These are phyloP conservation scores for Liasis olivaceus DNA, from an alignment of 2,797 vertebrate genomes.

Conservation along the genomic window DNA sequence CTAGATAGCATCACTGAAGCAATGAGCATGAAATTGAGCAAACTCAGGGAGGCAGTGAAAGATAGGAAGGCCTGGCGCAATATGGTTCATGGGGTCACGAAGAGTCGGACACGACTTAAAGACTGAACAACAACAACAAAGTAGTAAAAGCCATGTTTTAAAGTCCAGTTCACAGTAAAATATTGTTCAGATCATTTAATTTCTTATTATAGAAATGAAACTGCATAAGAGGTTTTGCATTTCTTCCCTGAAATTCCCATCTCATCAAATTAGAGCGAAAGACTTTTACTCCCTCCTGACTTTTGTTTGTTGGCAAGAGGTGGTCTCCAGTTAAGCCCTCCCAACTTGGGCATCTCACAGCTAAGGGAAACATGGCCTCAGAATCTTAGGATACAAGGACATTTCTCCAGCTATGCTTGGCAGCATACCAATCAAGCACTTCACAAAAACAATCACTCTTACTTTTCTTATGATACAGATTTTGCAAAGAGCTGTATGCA, in stretches of 20 bases:
- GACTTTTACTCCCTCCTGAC: background rate
- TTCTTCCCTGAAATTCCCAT: background rate
- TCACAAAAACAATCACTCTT: background rate
- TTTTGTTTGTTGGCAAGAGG: background rate
- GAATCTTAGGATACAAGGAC: background rate
- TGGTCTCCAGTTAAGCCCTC: background rate
- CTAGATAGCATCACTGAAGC: too few species aligned
- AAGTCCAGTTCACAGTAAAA: background rate
- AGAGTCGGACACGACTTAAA: too few species aligned
- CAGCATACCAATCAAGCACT: background rate
- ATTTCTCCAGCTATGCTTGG: background rate
- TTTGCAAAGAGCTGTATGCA: background rate
- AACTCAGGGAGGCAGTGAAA: too few species aligned
- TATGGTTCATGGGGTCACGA: too few species aligned
- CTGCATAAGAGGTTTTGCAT: background rate
- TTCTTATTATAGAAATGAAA: background rate
- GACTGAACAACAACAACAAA: too few species aligned
- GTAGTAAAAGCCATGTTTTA: background rate
- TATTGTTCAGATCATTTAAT: background rate
- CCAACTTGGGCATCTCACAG: background rate
- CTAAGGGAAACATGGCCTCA: background rate
- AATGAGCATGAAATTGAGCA: too few species aligned
- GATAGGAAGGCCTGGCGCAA: too few species aligned
- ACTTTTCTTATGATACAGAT: background rate
- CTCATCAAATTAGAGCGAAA: background rate